phyloP scores from a whole-genome alignment of 2,113 vertebrate genomes.

The Rhizomys pruinosus region DNA sequence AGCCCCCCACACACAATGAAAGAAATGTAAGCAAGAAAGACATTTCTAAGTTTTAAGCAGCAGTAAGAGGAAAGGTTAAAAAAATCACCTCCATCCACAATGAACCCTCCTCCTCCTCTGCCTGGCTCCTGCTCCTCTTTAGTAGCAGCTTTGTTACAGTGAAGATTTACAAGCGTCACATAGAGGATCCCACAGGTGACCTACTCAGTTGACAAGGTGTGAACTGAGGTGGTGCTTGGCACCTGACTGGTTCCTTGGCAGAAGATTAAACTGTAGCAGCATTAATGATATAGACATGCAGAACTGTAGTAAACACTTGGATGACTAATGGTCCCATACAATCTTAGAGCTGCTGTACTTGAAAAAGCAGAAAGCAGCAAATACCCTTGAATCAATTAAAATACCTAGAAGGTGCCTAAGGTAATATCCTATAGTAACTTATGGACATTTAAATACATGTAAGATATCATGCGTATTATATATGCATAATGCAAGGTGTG shows the following conservation, averaged over 20 bases:
- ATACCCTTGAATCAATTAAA: background rate
- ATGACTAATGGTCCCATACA: background rate
- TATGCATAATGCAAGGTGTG: background rate
- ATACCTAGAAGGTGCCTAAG: background rate
- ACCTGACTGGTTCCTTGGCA: background rate
- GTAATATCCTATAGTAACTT: background rate
- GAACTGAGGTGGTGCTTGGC: constrained; percentile 30
- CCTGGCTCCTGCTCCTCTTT: background rate
- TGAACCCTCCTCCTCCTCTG: background rate
- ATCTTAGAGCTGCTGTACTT: background rate
- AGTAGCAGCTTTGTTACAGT: background rate
- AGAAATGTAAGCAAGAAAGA: background rate
- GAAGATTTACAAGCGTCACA: background rate
- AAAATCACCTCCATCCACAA: background rate
- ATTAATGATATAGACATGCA: background rate
- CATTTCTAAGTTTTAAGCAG: background rate
- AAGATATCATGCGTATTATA: background rate
- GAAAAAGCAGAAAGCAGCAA: background rate
- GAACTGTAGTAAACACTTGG: background rate
- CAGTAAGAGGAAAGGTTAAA: background rate
- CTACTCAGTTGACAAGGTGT: background rate
- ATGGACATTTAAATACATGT: background rate
- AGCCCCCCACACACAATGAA: too few species aligned
- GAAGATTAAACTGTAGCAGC: background rate
- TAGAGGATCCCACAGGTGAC: background rate